Evolutionary conservation across 2,888 invertebrate genomes (phyloP).

Genomic region (Dendrolimus pini): DNA sequence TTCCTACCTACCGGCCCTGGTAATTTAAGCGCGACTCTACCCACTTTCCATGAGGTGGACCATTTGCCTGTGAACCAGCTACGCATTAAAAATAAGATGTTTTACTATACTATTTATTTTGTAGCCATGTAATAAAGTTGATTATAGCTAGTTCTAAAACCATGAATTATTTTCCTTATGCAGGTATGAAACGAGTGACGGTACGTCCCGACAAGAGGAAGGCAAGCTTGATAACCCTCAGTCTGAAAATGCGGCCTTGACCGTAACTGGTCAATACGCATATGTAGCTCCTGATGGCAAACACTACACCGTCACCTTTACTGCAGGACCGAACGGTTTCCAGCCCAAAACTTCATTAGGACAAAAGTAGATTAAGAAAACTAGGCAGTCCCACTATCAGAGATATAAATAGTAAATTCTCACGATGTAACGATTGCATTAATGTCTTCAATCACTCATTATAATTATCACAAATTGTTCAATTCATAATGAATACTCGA

Average conservation of each 20-base stretch:
- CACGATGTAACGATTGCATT: slow-evolving; percentile 1
- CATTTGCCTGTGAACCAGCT: too few species aligned
- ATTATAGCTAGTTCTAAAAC: too few species aligned
- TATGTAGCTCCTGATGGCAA: slow-evolving; percentile 81
- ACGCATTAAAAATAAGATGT: too few species aligned
- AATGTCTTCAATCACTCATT: slow-evolving; percentile 1
- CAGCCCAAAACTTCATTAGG: slow-evolving; percentile 72
- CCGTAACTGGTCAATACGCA: slow-evolving; percentile 78
- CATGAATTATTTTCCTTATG: not conserved
- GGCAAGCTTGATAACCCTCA: slow-evolving; percentile 80
- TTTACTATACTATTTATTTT: too few species aligned
- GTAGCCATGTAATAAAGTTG: too few species aligned
- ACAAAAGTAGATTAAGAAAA: slow-evolving; percentile 33
- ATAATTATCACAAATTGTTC: not conserved
- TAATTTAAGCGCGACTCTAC: too few species aligned
- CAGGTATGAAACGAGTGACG: slow-evolving; percentile 82
- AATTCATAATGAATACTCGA: slow-evolving; percentile 7
- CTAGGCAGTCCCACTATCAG: not conserved
- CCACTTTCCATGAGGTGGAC: too few species aligned
- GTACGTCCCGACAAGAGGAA: slow-evolving; percentile 79
- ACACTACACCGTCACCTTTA: slow-evolving; percentile 79
- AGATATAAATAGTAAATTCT: slow-evolving; percentile 29
- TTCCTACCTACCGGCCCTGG: too few species aligned
- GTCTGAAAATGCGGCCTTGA: slow-evolving; percentile 78
- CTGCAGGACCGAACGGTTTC: slow-evolving; percentile 80